Conservation (phyloP, 2,113 vertebrate genomes). For the Polypterus senegalus region DNA sequence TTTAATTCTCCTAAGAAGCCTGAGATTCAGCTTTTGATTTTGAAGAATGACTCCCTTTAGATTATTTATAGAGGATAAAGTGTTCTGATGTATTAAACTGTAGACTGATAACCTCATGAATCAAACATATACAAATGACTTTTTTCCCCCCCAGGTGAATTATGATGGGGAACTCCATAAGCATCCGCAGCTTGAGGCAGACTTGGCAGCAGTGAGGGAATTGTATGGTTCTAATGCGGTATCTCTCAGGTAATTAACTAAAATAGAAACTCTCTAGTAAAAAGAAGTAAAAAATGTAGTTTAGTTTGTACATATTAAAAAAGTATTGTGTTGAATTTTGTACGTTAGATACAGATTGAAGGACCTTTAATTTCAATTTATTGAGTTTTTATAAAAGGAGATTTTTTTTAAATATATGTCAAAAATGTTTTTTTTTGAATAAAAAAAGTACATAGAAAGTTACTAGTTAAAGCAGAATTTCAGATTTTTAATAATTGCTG, state of each 20-base stretch:
- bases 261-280: too few relatives aligned
- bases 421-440: too few relatives aligned
- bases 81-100: background rate
- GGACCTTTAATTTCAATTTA: too few relatives aligned
- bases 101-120: background rate
- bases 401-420: too few relatives aligned
- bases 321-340: background rate
- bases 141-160: conserved; percentile 48
- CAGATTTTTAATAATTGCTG: too few relatives aligned
- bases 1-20: background rate
- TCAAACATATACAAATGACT: background rate
- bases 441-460: too few relatives aligned
- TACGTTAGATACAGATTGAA: background rate
- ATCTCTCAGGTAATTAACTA: conserved; percentile 67
- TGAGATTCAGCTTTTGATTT: background rate
- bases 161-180: conserved; percentile 79
- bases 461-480: too few relatives aligned
- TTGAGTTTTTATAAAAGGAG: too few relatives aligned
- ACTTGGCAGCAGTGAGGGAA: conserved; percentile 71
- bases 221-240: conserved; percentile 71
- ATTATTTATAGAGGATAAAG: background rate
- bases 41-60: background rate
- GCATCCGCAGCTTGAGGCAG: conserved; percentile 73
- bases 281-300: too few relatives aligned
- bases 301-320: background rate